A percentile compares a stretch with the other conserved stretches of the same genome.
Evolutionary conservation across 2,888 invertebrate genomes (phyloP).

Genomic region (Cephus runcator): DNA sequence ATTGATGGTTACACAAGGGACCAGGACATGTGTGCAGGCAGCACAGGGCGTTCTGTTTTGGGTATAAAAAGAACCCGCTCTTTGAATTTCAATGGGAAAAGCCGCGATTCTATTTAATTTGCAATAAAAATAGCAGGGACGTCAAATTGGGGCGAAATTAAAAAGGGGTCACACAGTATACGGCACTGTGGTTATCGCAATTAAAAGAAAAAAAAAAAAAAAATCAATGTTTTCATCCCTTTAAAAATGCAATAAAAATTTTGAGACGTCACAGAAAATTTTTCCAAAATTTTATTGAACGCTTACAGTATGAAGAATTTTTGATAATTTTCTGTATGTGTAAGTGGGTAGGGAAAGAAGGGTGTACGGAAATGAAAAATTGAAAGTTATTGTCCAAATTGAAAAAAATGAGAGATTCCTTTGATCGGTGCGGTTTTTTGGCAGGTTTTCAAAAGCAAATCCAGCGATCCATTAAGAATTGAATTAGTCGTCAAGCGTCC

Average conservation of each 20-base stretch:
- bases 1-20: conserved; percentile 3
- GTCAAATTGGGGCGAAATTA: background rate
- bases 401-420: background rate
- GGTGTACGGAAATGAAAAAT: no score
- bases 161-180: background rate
- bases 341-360: no score
- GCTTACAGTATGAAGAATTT: background rate
- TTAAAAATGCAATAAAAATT: background rate
- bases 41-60: conserved; percentile 41
- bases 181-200: background rate
- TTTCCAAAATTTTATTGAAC: background rate
- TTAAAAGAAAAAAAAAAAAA: background rate
- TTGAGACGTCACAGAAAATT: background rate
- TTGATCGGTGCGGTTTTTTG: background rate
- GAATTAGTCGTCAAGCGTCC: conserved; percentile 23
- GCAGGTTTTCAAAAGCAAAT: background rate
- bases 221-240: background rate
- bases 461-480: conserved; percentile 27
- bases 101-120: background rate
- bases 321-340: background rate
- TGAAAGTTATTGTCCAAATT: no score
- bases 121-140: background rate
- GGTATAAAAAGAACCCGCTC: background rate
- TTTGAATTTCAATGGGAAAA: background rate
- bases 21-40: conserved; percentile 1